These are phyloP conservation scores for Pungitius pungitius DNA, from an alignment of 2,113 vertebrate genomes.

Conservation along the genomic window DNA sequence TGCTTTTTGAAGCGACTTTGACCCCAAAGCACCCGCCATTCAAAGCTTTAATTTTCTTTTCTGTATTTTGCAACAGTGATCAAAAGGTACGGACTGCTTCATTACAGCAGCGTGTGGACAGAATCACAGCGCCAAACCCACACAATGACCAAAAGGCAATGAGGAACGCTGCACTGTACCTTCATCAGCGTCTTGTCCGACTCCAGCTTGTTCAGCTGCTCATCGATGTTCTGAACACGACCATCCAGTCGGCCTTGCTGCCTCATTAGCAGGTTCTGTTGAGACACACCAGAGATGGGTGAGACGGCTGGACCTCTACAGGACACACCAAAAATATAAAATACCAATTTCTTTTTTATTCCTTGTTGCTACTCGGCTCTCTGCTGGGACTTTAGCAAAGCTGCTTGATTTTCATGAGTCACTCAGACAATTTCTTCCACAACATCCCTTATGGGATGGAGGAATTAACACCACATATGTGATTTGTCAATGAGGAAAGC, in stretches of 20 bases:
- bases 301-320: constrained; percentile 26
- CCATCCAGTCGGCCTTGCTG: constrained; percentile 95
- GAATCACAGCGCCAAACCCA: constrained; percentile 21
- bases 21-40: constrained; percentile 16
- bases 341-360: background rate
- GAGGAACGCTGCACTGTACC: constrained; percentile 74
- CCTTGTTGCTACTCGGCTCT: constrained; percentile 9
- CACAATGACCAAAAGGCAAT: constrained; percentile 1
- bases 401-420: constrained; percentile 45
- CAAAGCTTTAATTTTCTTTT: constrained; percentile 33
- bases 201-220: constrained; percentile 95
- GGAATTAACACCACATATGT: constrained; percentile 63
- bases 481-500: constrained; percentile 59
- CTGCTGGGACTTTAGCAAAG: constrained; percentile 49
- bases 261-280: constrained; percentile 95
- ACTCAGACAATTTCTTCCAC: constrained; percentile 56
- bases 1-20: constrained; percentile 21
- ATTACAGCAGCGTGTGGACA: constrained; percentile 16
- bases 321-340: constrained; percentile 18
- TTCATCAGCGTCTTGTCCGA: constrained; percentile 95
- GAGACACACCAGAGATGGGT: constrained; percentile 35
- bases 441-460: constrained; percentile 62
- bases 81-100: constrained; percentile 13
- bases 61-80: constrained; percentile 13
- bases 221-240: constrained; percentile 95